Percentiles rank a stretch among this genome's conserved stretches.
Conservation (phyloP, 2,113 vertebrate genomes). For the Colistium nudipinnis region DNA sequence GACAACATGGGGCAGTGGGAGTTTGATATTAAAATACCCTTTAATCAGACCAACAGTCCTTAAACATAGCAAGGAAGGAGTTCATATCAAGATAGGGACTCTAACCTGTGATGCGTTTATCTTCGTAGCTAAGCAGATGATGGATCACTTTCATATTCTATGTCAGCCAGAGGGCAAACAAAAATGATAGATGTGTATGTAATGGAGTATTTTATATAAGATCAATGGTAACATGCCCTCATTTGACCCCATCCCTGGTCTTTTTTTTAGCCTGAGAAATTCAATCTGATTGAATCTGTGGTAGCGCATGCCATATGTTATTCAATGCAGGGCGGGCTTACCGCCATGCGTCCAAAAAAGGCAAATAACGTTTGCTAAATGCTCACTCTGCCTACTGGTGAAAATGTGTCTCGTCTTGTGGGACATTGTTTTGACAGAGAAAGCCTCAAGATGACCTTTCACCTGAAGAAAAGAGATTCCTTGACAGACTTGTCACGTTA, state of each 20-base stretch:
- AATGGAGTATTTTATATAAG: neutral
- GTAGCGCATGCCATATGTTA: neutral
- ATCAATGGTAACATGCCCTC: neutral
- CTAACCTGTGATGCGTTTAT: slow-evolving; percentile 18
- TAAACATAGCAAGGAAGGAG: neutral
- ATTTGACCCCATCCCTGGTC: slow-evolving; percentile 3
- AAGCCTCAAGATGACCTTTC: slow-evolving; percentile 80
- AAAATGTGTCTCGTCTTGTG: neutral
- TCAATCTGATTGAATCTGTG: slow-evolving; percentile 12
- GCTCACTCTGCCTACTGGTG: neutral
- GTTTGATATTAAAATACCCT: neutral
- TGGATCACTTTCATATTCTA: slow-evolving; percentile 9
- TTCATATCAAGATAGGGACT: slow-evolving; percentile 10
- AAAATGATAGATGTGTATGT: neutral
- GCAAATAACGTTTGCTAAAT: neutral
- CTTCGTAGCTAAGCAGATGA: neutral
- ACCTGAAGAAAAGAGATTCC: slow-evolving; percentile 87
- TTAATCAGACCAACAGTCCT: neutral
- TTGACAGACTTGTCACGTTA: slow-evolving; percentile 89
- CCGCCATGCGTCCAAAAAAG: slow-evolving; percentile 1
- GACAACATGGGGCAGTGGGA: neutral
- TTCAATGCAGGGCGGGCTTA: neutral
- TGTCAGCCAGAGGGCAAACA: slow-evolving; percentile 18
- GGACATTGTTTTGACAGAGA: slow-evolving; percentile 80
- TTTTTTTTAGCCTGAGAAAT: slow-evolving; percentile 40